Base-by-base conservation (phyloP, 1,140 invertebrate species). In the Acromyrmex charruanus region DNA sequence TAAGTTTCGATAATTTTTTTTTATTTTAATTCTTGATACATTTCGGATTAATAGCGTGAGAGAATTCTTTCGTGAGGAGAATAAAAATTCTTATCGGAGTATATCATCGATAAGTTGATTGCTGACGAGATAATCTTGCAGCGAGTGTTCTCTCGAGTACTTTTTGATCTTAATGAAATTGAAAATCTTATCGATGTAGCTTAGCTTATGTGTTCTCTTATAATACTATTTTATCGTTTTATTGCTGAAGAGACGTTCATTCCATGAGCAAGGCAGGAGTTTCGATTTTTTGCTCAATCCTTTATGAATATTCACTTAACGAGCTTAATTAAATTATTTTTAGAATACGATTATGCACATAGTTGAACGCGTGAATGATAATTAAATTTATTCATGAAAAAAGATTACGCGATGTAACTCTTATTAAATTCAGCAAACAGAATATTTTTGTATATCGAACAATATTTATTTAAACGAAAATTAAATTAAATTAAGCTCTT, bases 221-320 rank as follows among this genome's bases (percentile, higher is more conserved):
- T 25, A n/a, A 75, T 44, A 35, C 71, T 84, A 63, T 51, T 84
- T 84, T 61, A 51, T 63, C 58, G 28, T n/a, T 74, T 84, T 84
- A 84, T 84, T 68, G 35, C 28, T 21, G 18, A 63, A 49, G 39
- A 74, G 25, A 28, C 35, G 16, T 39, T 14, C 25, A 9, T 65
- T 35, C 1, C 28, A 49, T 1, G n/a, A 18, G 21, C 21, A n/a
- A 81, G 63, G 14, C 61, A 49, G 12, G 25, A 69, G 6, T 39
- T 39, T 69, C 12, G 16, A 74, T 82, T 61, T 61, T 58, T 59
- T 28, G 14, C 10, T 39, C 2, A 28, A 25, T 63, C 5, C 39
- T 65, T 49, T 12, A 12, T 77, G 12, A 44, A 25, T 65, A 39
- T 39, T 28, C 18, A 14, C 21, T 12, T 14, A n/a, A 65, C 6